Conservation (phyloP, 2,113 vertebrate species). For the Maccullochella peelii region DNA sequence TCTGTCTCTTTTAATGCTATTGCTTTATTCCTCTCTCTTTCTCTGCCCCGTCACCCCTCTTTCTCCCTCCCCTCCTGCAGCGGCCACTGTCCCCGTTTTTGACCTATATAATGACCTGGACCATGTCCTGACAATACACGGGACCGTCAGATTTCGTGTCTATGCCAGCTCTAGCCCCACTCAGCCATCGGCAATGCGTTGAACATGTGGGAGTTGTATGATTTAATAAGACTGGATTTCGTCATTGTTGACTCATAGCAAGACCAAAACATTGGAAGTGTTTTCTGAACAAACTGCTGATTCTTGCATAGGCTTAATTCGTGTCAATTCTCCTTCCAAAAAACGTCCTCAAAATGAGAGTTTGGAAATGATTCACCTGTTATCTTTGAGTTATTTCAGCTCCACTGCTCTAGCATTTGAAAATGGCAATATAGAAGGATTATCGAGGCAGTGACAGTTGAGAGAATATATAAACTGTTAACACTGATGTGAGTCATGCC, state of each 20-base stretch:
- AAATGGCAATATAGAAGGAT: constrained; percentile 7
- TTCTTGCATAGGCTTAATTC: constrained; percentile 25
- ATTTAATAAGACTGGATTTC: constrained; percentile 45
- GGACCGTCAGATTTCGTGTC: constrained; percentile 40
- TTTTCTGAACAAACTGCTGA: constrained; percentile 2
- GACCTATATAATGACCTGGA: constrained; percentile 71
- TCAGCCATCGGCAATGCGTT: constrained; percentile 23
- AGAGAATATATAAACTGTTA: constrained; percentile 34
- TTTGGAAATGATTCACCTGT: constrained; percentile 25
- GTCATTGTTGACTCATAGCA: constrained; percentile 35
- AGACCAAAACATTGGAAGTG: constrained; percentile 12
- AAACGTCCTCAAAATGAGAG: neutral
- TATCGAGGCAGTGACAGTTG: constrained; percentile 18
- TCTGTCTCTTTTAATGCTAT: constrained; percentile 54
- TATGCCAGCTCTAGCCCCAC: constrained; percentile 7
- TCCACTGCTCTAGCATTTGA: constrained; percentile 33
- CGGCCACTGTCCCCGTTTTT: constrained; percentile 66
- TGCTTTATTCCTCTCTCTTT: constrained; percentile 53
- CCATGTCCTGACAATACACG: constrained; percentile 52
- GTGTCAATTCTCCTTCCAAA: constrained; percentile 25
- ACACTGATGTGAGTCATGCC: constrained; percentile 42
- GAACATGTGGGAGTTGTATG: constrained; percentile 35
- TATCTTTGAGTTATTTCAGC: constrained; percentile 14
- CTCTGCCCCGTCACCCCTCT: constrained; percentile 20
- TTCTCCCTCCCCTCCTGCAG: constrained; percentile 36